Evolutionary conservation across 1,140 invertebrate species (phyloP).

Genomic region (Idris sp.): DNA sequence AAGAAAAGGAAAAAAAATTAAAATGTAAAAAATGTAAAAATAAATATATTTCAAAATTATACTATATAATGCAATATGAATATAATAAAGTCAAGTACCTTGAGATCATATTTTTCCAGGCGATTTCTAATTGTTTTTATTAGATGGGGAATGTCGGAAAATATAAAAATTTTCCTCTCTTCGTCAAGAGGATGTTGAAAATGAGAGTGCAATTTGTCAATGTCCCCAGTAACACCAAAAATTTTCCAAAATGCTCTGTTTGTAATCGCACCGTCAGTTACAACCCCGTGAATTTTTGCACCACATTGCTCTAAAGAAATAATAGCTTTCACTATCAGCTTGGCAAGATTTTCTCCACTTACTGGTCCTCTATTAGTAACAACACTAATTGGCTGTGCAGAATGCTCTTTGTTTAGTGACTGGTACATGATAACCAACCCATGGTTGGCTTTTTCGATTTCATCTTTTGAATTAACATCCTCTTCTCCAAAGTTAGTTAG

Average conservation of each 20-base stretch:
- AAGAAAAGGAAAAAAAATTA: too few species aligned
- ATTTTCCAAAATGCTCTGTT: slow-evolving; percentile 20
- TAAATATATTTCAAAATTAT: too few species aligned
- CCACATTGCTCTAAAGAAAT: too few species aligned
- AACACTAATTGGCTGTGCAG: slow-evolving; percentile 42
- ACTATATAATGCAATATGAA: too few species aligned
- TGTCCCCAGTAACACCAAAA: slow-evolving; percentile 18
- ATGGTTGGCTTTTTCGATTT: slow-evolving; percentile 41
- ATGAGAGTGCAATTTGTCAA: neutral
- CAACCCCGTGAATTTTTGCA: too few species aligned
- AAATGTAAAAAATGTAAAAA: too few species aligned
- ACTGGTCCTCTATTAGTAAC: slow-evolving; percentile 40
- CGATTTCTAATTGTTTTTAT: slow-evolving; percentile 13
- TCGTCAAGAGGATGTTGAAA: slow-evolving; percentile 15
- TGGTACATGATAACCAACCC: slow-evolving; percentile 57
- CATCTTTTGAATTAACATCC: neutral
- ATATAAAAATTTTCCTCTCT: slow-evolving; percentile 5
- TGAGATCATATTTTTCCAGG: too few species aligned
- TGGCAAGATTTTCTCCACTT: slow-evolving; percentile 28
- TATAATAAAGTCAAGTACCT: too few species aligned
- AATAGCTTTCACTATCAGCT: slow-evolving; percentile 57
- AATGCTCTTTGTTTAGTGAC: slow-evolving; percentile 9
- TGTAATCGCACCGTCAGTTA: neutral
- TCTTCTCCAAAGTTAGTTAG: slow-evolving; percentile 40
- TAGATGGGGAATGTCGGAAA: slow-evolving; percentile 17